Evolutionary conservation across 1,140 invertebrate genomes (phyloP).

Genomic region (Callitettix versicolor): DNA sequence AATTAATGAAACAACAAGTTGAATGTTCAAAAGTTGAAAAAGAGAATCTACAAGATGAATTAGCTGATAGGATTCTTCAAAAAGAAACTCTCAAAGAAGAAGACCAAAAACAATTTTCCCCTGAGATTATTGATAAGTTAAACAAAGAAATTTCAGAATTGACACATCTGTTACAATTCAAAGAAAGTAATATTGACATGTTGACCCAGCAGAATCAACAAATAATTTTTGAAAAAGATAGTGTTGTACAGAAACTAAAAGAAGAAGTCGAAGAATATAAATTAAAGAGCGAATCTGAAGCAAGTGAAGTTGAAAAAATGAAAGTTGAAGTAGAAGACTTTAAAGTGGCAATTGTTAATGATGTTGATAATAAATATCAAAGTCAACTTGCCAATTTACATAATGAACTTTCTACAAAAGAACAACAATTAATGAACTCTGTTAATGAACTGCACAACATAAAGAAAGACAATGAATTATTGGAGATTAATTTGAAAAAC

Average conservation of each 20-base stretch:
- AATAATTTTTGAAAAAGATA: slow-evolving; percentile 5
- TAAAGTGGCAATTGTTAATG: slow-evolving; percentile 21
- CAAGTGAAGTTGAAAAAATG: background rate
- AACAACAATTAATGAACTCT: slow-evolving; percentile 9
- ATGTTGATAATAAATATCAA: slow-evolving; percentile 11
- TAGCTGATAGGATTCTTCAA: background rate
- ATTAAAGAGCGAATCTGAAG: background rate
- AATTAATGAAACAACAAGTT: slow-evolving; percentile 6
- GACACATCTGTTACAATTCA: slow-evolving; percentile 1
- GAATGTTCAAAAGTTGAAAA: background rate
- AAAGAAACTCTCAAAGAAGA: background rate
- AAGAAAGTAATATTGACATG: slow-evolving; percentile 21
- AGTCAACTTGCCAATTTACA: too few species aligned
- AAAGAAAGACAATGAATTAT: slow-evolving; percentile 1
- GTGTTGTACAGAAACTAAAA: slow-evolving; percentile 11
- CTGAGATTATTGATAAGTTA: too few species aligned
- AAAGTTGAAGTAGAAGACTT: slow-evolving; percentile 24
- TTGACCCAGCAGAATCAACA: slow-evolving; percentile 21
- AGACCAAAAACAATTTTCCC: too few species aligned
- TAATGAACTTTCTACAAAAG: slow-evolving; percentile 1
- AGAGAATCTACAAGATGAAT: slow-evolving; percentile 8
- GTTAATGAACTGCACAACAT: slow-evolving; percentile 7
- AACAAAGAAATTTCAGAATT: slow-evolving; percentile 1
- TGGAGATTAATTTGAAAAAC: background rate
- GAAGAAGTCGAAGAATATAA: slow-evolving; percentile 9